Evolutionary conservation across 2,113 vertebrate genomes (phyloP).

Genomic region (Ameiurus melas): DNA sequence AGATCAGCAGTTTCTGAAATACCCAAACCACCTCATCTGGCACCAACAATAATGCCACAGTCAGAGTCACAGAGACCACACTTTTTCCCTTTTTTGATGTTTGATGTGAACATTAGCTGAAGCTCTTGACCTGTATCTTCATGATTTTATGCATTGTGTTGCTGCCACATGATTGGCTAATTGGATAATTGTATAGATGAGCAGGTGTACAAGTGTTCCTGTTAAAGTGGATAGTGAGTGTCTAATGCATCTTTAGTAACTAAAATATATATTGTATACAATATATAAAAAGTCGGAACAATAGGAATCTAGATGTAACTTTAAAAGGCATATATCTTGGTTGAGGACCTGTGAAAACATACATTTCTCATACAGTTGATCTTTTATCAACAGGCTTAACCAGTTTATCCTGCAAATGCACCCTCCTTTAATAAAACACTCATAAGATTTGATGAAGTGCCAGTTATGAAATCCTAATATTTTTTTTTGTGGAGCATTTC

Average conservation of each 20-base stretch:
- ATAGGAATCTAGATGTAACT: neutral
- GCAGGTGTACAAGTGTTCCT: too few relatives aligned
- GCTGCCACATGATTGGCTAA: too few relatives aligned
- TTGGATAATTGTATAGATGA: too few relatives aligned
- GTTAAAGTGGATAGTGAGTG: too few relatives aligned
- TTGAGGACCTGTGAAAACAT: slow-evolving; percentile 9
- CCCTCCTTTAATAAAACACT: neutral
- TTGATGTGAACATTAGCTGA: too few relatives aligned
- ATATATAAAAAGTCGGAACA: neutral
- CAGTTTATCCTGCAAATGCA: neutral
- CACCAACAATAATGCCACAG: too few relatives aligned
- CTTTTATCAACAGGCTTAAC: neutral
- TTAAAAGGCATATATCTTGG: neutral
- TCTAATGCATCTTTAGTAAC: neutral
- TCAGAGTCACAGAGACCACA: neutral
- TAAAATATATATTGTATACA: neutral
- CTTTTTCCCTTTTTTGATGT: too few relatives aligned
- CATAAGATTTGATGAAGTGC: neutral
- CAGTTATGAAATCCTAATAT: neutral
- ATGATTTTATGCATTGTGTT: too few relatives aligned
- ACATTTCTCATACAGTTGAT: neutral
- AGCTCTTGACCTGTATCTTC: too few relatives aligned
- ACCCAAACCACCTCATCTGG: neutral
- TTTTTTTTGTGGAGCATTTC: neutral
- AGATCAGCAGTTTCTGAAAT: too few relatives aligned